Base-by-base conservation (phyloP, 2,888 invertebrate genomes). In the Monopis laevigella region DNA sequence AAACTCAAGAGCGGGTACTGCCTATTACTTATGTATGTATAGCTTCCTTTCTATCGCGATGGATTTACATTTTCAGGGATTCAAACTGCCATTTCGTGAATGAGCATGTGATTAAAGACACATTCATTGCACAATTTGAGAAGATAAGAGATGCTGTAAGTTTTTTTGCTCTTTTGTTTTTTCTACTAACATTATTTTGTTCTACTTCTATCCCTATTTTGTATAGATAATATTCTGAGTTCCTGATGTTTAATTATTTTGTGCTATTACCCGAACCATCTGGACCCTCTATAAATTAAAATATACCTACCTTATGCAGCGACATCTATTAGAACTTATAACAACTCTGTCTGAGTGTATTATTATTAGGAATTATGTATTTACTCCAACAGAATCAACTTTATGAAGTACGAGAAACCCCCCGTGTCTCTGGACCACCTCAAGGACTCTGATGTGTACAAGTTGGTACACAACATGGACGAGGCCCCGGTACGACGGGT, bases 391-490 rank as follows among this genome's bases (percentile, higher is more conserved):
- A 94, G 95, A 62, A 91, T 95, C 43, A 94, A 95, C 82, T 95
- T 95, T 69, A 86, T 92, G 84, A 94, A 94, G 68, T 93, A 90
- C 71, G 89, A 92, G 61, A 92, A 92, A 56, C 88, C 89, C 18
- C 88, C 90, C 45, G 87, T 87, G 39, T 86, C 85, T 46, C 81
- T 89, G 56, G 88, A 88, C 51, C 88, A 90, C 63, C 82, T 92
- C 50, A 86, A 89, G 67, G 82, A 87, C 55, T 92, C 92, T 43
- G 91, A 90, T 62, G 91, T 91, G 3, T 92, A 88, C 70, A 89
- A 88, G 65, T 72, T 92, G 62, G 83, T 93, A 45, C 92, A 92
- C 72, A 86, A 89, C 53, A 84, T 89, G 84, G 88, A 89, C 48
- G 83, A 84, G 48, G 77, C 83, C 44, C 89, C 90, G 19, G 64